Conservation (phyloP, 2,797 vertebrate genomes). For the Peromyscus aztecus region DNA sequence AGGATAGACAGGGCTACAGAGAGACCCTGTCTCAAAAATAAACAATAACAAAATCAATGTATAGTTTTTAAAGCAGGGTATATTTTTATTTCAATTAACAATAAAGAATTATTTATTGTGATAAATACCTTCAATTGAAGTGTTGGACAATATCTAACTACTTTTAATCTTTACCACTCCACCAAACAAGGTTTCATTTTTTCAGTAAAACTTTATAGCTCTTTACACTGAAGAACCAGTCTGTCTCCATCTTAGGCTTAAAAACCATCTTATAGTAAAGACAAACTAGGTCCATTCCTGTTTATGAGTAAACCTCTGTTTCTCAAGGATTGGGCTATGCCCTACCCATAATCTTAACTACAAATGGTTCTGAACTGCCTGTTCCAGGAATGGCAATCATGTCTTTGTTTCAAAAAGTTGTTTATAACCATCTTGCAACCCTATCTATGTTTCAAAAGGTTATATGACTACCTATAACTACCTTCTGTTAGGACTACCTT, state of each 20-base stretch:
- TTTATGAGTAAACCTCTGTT: background rate
- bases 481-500: background rate
- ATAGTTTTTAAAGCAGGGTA: background rate
- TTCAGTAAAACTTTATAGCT: background rate
- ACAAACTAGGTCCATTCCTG: background rate
- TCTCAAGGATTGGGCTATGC: background rate
- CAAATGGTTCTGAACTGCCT: background rate
- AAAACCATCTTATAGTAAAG: background rate
- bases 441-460: background rate
- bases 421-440: background rate
- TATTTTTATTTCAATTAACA: slow-evolving; percentile 59
- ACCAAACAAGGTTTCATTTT: slow-evolving; percentile 7
- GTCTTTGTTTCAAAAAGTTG: background rate
- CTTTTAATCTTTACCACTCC: slow-evolving; percentile 45
- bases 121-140: slow-evolving; percentile 40
- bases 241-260: background rate
- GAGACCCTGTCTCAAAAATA: background rate
- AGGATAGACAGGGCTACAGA: background rate
- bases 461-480: no score
- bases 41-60: background rate
- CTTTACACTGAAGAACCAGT: background rate
- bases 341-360: background rate
- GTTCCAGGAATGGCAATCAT: background rate
- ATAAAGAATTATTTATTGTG: slow-evolving; percentile 45
- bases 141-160: slow-evolving; percentile 27